Conservation (phyloP, 2,797 vertebrate genomes). For the Loris lydekkerianus region DNA sequence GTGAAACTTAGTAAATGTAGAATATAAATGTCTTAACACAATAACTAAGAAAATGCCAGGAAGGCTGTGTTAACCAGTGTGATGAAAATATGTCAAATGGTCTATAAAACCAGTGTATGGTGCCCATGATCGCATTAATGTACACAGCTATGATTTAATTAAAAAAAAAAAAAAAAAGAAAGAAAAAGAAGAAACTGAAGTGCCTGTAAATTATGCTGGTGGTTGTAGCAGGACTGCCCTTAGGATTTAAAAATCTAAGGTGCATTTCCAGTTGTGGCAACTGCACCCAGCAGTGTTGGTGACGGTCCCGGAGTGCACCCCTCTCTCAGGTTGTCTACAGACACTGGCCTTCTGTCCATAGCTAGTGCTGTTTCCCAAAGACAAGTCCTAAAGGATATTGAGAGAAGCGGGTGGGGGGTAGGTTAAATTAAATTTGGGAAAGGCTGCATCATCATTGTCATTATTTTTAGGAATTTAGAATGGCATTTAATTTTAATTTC, state of each 20-base stretch:
- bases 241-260: background rate
- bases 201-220: background rate
- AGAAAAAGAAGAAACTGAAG: too few relatives aligned
- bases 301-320: background rate
- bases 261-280: fast-evolving
- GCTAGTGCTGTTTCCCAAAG: background rate
- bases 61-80: too few relatives aligned
- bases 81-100: too few relatives aligned
- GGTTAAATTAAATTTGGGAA: background rate
- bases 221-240: background rate
- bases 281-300: fast-evolving
- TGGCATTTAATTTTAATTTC: background rate
- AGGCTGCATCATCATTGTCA: background rate
- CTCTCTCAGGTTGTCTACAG: background rate
- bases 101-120: too few relatives aligned
- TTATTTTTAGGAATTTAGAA: background rate
- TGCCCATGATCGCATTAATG: too few relatives aligned
- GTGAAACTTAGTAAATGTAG: too few relatives aligned
- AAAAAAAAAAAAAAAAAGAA: too few relatives aligned
- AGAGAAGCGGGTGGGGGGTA: background rate
- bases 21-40: too few relatives aligned
- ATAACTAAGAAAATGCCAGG: too few relatives aligned
- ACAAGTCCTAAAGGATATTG: background rate
- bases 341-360: background rate
- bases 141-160: too few relatives aligned